phyloP scores from a whole-genome alignment of 23 tunicate species.

The Styela clava region DNA sequence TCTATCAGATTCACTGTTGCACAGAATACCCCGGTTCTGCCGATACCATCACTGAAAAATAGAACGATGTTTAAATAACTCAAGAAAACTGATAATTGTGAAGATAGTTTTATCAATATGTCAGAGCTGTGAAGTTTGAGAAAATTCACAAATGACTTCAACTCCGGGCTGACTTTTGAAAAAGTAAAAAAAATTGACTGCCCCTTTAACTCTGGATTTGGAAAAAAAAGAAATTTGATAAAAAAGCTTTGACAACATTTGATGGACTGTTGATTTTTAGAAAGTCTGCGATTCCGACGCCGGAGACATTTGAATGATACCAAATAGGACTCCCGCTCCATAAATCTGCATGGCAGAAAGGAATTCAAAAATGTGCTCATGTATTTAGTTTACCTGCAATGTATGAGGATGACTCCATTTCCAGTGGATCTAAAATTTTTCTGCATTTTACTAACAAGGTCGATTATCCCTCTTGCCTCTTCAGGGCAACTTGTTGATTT shows the following conservation, averaged over 20 bases:
- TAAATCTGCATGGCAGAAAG: not conserved
- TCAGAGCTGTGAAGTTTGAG: too few species aligned
- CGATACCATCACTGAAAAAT: not conserved
- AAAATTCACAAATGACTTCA: too few species aligned
- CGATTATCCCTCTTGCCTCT: not conserved
- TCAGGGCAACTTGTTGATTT: conserved; percentile 3
- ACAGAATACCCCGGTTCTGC: not conserved
- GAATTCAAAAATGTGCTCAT: not conserved
- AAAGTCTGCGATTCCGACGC: not conserved
- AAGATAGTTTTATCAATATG: too few species aligned
- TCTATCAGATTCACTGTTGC: not conserved
- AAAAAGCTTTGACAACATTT: too few species aligned
- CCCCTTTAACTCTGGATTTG: not conserved
- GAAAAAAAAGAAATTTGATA: too few species aligned
- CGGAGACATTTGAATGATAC: not conserved
- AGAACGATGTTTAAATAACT: not conserved
- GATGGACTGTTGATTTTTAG: not conserved
- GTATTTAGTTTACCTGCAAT: conserved; percentile 5
- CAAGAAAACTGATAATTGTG: not conserved
- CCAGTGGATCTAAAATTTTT: not conserved
- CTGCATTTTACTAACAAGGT: conserved; percentile 1
- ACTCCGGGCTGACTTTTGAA: too few species aligned
- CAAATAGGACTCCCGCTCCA: not conserved
- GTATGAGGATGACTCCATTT: not conserved
- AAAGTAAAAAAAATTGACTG: not conserved